phyloP scores from a whole-genome alignment of 1,140 invertebrate species.

The Agrilus planipennis region DNA sequence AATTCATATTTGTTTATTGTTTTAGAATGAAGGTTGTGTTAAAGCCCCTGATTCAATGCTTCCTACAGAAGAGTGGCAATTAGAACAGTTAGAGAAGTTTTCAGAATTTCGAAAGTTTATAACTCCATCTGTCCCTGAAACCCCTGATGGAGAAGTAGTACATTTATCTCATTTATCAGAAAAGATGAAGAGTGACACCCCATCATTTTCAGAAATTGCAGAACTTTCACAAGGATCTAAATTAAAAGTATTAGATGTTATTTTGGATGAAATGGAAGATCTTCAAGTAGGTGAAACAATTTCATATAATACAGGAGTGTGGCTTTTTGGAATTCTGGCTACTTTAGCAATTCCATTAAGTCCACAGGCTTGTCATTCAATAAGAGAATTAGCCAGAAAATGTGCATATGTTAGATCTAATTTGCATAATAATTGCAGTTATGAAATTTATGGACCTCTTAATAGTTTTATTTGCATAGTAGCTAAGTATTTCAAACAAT shows the following conservation, averaged over 20 bases:
- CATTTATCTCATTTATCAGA: too few relatives aligned
- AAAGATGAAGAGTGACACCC: neutral
- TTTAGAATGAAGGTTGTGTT: conserved; percentile 7
- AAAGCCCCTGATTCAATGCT: conserved; percentile 20
- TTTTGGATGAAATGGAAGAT: conserved; percentile 18
- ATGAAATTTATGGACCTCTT: conserved; percentile 21
- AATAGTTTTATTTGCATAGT: conserved; percentile 34
- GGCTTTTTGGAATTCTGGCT: conserved; percentile 32
- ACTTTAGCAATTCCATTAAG: conserved; percentile 29
- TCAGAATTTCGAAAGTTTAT: conserved; percentile 23
- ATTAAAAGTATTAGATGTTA: conserved; percentile 24
- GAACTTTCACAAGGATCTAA: conserved; percentile 21
- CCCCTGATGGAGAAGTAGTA: conserved; percentile 4
- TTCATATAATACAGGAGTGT: conserved; percentile 19
- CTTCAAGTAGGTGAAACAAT: conserved; percentile 15
- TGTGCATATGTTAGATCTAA: conserved; percentile 27
- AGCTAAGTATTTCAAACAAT: conserved; percentile 30
- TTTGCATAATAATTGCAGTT: conserved; percentile 14
- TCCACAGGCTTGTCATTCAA: conserved; percentile 25
- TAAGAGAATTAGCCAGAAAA: conserved; percentile 30
- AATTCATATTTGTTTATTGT: conserved; percentile 3
- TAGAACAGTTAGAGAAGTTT: conserved; percentile 29
- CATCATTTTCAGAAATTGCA: conserved; percentile 11
- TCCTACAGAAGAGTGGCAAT: conserved; percentile 31
- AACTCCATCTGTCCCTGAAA: conserved; percentile 12